These are phyloP conservation scores for Cinclus cinclus DNA, from an alignment of 2,113 vertebrate species.

Conservation along the genomic window DNA sequence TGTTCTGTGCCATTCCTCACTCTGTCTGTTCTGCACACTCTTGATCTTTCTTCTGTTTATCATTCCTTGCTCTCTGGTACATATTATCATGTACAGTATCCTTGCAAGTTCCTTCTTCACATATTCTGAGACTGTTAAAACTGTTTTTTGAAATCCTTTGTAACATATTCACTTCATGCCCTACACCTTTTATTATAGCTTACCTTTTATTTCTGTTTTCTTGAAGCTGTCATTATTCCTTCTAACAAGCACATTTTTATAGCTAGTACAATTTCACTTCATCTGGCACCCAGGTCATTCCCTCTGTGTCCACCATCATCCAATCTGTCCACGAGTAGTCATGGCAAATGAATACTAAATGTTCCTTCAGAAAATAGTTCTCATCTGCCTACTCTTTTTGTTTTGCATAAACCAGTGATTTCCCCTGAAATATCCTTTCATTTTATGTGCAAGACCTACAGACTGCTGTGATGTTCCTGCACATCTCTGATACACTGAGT, in stretches of 20 bases:
- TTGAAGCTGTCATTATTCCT: not conserved
- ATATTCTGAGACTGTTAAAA: not conserved
- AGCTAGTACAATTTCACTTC: not conserved
- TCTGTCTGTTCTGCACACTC: conserved; percentile 41
- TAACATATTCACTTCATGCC: not conserved
- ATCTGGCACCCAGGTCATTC: not conserved
- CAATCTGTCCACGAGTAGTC: not conserved
- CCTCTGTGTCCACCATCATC: not conserved
- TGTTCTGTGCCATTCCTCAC: conserved; percentile 46
- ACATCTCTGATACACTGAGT: not conserved
- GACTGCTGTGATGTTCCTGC: not conserved
- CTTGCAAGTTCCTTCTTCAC: not conserved
- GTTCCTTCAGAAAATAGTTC: not conserved
- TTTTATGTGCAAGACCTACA: not conserved
- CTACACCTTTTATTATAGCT: conserved; percentile 17
- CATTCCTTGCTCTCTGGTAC: not conserved
- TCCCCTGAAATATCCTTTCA: not conserved
- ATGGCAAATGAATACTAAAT: not conserved
- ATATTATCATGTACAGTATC: not conserved
- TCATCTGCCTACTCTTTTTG: not conserved
- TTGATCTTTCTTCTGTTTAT: conserved; percentile 49
- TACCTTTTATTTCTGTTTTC: not conserved
- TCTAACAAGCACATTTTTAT: not conserved
- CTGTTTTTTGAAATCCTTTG: not conserved
- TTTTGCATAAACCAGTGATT: not conserved